These are phyloP conservation scores for Salvelinus sp. DNA, from an alignment of 2,113 vertebrate genomes.

Conservation along the genomic window DNA sequence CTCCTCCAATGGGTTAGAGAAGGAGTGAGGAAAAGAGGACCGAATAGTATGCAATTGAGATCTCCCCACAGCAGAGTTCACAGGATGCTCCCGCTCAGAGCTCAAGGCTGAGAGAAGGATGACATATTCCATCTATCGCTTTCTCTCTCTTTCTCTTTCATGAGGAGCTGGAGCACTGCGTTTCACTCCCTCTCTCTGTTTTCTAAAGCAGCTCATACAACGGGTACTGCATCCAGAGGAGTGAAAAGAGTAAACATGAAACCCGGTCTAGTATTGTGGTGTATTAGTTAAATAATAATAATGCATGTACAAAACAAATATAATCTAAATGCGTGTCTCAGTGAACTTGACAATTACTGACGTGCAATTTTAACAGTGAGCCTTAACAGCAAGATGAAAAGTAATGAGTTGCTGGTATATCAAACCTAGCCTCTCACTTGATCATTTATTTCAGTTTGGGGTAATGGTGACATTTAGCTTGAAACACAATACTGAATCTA, in stretches of 20 bases:
- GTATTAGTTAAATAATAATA: too few relatives aligned
- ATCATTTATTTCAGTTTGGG: constrained; percentile 31
- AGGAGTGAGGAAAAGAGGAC: too few relatives aligned
- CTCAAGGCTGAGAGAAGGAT: constrained; percentile 37
- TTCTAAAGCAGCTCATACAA: neutral
- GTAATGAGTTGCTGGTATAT: neutral
- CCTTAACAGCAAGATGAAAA: constrained; percentile 41
- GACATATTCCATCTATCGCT: constrained; percentile 38
- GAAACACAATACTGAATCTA: constrained; percentile 1
- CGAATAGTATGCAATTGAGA: too few relatives aligned
- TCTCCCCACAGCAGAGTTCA: constrained; percentile 13
- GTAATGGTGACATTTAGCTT: constrained; percentile 4
- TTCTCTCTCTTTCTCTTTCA: constrained; percentile 15
- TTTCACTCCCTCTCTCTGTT: constrained; percentile 27
- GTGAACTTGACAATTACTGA: too few relatives aligned
- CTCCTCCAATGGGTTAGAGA: too few relatives aligned
- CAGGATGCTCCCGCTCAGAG: constrained; percentile 32
- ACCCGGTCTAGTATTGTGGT: neutral
- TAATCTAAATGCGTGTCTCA: too few relatives aligned
- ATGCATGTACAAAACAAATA: too few relatives aligned
- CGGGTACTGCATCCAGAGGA: neutral
- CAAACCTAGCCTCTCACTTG: constrained; percentile 4
- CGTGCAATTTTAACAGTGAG: too few relatives aligned
- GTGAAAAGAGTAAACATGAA: constrained; percentile 4
- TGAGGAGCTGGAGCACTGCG: constrained; percentile 13